These are phyloP conservation scores for Macheiramphus alcinus DNA, from an alignment of 2,113 vertebrate species.

Conservation along the genomic window DNA sequence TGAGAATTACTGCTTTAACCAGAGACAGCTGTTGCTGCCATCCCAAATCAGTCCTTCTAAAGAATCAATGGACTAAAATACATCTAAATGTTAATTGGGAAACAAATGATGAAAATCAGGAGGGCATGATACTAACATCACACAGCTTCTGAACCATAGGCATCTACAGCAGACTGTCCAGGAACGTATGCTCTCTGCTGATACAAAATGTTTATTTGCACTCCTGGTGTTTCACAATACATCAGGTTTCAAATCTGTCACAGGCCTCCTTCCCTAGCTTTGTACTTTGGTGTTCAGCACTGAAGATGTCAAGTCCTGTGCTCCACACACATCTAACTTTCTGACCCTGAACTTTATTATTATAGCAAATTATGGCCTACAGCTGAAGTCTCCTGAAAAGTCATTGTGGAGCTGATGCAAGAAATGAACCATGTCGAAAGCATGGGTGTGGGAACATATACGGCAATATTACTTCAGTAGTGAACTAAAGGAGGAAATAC, in stretches of 20 bases:
- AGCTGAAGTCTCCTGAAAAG: conserved; percentile 2
- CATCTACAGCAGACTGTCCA: not conserved
- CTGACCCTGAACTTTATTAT: not conserved
- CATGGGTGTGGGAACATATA: not conserved
- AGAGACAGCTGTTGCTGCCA: not conserved
- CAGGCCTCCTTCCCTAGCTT: not conserved
- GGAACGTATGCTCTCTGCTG: not conserved
- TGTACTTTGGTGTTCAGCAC: not conserved
- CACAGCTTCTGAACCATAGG: not conserved
- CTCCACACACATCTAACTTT: not conserved
- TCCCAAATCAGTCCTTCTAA: not conserved
- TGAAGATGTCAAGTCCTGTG: not conserved
- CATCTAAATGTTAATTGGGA: not conserved
- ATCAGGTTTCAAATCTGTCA: not conserved
- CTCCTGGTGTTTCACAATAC: not conserved
- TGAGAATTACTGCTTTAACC: not conserved
- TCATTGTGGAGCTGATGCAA: not conserved
- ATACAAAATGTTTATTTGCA: not conserved
- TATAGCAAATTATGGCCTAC: not conserved
- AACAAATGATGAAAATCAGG: not conserved
- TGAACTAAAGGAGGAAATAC: not conserved
- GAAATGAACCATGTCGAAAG: not conserved
- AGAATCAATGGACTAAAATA: not conserved
- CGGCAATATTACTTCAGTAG: not conserved
- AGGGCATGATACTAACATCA: not conserved